phyloP scores from a whole-genome alignment of 2,888 invertebrate genomes.

The Papilio demoleus region DNA sequence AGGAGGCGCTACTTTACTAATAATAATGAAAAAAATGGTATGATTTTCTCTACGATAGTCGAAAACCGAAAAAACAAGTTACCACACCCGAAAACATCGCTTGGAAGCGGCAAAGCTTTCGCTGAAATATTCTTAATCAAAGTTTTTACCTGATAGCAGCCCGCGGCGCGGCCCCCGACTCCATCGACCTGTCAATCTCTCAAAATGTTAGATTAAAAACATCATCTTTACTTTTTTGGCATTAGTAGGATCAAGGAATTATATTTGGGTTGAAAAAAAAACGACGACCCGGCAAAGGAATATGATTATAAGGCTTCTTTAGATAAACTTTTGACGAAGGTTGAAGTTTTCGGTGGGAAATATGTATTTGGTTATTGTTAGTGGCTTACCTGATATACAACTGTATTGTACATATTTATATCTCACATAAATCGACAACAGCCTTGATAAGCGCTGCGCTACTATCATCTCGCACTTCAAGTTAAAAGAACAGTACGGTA shows the following conservation, averaged over 20 bases:
- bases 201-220: conserved; percentile 82
- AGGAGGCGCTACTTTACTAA: too few species aligned
- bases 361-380: conserved; percentile 51
- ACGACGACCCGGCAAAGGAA: conserved; percentile 53
- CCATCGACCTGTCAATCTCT: conserved; percentile 81
- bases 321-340: conserved; percentile 83
- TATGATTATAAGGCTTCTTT: conserved; percentile 78
- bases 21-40: too few species aligned
- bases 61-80: conserved; percentile 50
- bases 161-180: conserved; percentile 61
- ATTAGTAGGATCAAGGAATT: conserved; percentile 80
- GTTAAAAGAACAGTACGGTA: too few species aligned
- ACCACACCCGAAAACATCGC: conserved; percentile 60
- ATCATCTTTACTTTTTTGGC: conserved; percentile 78
- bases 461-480: too few species aligned
- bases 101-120: conserved; percentile 55
- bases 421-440: background rate
- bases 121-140: conserved; percentile 83
- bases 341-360: conserved; percentile 59
- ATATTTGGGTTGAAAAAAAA: conserved; percentile 54
- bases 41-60: too few species aligned
- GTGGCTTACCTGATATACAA: conserved; percentile 24
- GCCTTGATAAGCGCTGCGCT: too few species aligned
- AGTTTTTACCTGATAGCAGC: conserved; percentile 76
- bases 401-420: background rate